phyloP scores from a whole-genome alignment of 2,888 invertebrate species.

The Labia minor region DNA sequence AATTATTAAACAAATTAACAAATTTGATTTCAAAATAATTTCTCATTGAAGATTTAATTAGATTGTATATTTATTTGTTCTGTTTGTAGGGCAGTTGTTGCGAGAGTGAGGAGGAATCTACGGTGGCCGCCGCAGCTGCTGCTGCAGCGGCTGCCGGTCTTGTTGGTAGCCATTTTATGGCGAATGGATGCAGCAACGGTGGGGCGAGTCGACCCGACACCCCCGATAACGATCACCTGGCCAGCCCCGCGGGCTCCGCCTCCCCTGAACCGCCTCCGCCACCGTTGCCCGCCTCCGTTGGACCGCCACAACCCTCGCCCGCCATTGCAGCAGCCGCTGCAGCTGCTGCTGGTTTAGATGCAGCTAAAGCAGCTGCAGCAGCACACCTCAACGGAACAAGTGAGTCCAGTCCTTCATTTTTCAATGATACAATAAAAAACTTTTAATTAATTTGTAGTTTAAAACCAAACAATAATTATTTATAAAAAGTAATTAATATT shows the following conservation, averaged over 20 bases:
- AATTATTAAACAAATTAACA: no score
- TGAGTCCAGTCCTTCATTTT: no score
- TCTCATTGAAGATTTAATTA: no score
- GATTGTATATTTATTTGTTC: background rate
- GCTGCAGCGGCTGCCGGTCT: background rate
- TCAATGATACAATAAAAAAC: no score
- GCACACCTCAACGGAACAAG: conserved; percentile 55
- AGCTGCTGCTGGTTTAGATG: conserved; percentile 32
- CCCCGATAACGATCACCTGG: background rate
- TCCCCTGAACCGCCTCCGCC: conserved; percentile 8
- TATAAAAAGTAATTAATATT: background rate
- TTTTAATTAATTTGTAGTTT: no score
- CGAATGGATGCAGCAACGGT: background rate
- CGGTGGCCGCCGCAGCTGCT: background rate
- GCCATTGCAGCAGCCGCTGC: conserved; percentile 18
- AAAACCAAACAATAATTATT: no score
- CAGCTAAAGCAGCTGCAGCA: conserved; percentile 40
- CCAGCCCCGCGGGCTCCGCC: conserved; percentile 9
- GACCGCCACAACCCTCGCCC: conserved; percentile 15
- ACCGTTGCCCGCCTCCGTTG: background rate
- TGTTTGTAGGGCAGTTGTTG: background rate
- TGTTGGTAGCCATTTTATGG: background rate
- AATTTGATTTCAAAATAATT: no score
- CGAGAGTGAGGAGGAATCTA: background rate
- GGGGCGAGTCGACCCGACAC: background rate